Base-by-base conservation (phyloP, 2,888 invertebrate species). In the Nomada fucata region DNA sequence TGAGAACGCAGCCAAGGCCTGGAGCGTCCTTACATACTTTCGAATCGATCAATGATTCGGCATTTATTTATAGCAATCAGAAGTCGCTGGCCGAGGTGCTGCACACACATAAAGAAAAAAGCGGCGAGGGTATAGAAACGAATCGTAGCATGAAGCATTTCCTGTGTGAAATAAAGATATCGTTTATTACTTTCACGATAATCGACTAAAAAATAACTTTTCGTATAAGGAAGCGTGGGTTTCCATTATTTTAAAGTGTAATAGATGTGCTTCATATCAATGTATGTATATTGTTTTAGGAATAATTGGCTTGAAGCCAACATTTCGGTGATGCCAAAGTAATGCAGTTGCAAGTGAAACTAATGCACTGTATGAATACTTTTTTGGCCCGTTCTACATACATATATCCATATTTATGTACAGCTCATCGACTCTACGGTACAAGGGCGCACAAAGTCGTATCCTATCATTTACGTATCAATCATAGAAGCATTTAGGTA, bases 201-300 rank as follows among this genome's bases (percentile, higher is more conserved):
- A 47, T 64, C 9, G 57, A 42, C 59, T 70, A 71, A 74, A 86
- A 86, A 88, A 88, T 88, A 88, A 7, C 36, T 36, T 36, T 7
- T 36, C 36, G 9, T 36, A 1, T 36, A 36, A 36, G 7, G 36
- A 36, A 36, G 36, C 36, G 7, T 36, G 5, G 36, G 7, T 7
- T 0, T 36, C 36, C 36, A 36, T 36, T 36, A 36, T 36, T 36
- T 7, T 7, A 36, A 36, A 7, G 36, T 36, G 36, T 7, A 36
- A 36, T 36, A 7, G 0, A 36, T 36, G 36, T 36, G 36, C 36
- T 36, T 36, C 36, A 36, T 36, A 36, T 36, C 36, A 36, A 7
- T 36, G 36, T 36, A 36, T 36, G 36, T 36, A 36, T 36, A 36
- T 36, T 9, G 36, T 36, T 36, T 36, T 36, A 7, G 5, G 36